These are phyloP conservation scores for Diogma glabrata DNA, from an alignment of 2,888 invertebrate genomes.

Conservation along the genomic window DNA sequence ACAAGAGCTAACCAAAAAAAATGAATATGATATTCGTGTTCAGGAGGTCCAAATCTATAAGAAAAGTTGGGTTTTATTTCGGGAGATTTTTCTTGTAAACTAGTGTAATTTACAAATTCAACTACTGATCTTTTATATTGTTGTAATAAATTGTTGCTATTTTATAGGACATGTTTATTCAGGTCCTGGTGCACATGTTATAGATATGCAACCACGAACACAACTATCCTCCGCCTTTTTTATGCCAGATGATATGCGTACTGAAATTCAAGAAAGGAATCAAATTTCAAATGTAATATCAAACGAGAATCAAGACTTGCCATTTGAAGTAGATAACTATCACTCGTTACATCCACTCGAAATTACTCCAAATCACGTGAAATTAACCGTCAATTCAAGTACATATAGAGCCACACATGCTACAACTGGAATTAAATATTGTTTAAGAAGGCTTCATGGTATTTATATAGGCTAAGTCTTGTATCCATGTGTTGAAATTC, in stretches of 20 bases:
- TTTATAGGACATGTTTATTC: constrained; percentile 31
- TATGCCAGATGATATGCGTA: constrained; percentile 69
- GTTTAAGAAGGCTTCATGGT: constrained; percentile 80
- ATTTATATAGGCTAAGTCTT: constrained; percentile 12
- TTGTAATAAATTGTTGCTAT: background rate
- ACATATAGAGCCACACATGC: constrained; percentile 83
- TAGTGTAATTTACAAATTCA: no score
- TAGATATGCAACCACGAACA: constrained; percentile 35
- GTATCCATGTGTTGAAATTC: constrained; percentile 13
- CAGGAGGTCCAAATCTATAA: no score
- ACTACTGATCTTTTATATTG: background rate
- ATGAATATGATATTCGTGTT: no score
- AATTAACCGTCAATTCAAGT: constrained; percentile 65
- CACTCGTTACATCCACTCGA: constrained; percentile 80
- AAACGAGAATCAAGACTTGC: constrained; percentile 61
- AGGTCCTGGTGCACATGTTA: constrained; percentile 36
- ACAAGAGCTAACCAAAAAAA: no score
- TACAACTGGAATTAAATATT: constrained; percentile 75
- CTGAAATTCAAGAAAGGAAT: constrained; percentile 34
- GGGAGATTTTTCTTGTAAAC: no score
- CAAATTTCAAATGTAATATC: constrained; percentile 49
- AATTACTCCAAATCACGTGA: constrained; percentile 45
- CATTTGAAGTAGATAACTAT: constrained; percentile 82
- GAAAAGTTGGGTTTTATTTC: no score
- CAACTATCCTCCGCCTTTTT: constrained; percentile 56